These are phyloP conservation scores for Apodemia duryi DNA, from an alignment of 2,888 invertebrate species.

Conservation along the genomic window DNA sequence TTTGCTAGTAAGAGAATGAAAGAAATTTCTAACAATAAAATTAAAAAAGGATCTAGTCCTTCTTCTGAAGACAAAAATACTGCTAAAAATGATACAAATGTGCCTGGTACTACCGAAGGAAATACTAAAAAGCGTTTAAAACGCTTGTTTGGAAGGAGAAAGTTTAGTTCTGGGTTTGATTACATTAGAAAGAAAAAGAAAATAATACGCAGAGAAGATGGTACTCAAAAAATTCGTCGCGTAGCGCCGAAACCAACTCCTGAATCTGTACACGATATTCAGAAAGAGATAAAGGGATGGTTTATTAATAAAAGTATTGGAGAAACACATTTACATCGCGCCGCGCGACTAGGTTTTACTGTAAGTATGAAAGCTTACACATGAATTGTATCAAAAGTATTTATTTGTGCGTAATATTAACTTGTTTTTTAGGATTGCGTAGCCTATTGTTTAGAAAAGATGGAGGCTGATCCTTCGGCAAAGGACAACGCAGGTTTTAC, in stretches of 20 bases:
- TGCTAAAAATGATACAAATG: constrained; percentile 54
- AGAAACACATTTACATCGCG: constrained; percentile 94
- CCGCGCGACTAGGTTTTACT: constrained; percentile 92
- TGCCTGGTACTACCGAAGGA: constrained; percentile 48
- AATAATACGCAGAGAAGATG: constrained; percentile 78
- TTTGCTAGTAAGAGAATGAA: constrained; percentile 65
- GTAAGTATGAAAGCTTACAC: constrained; percentile 69
- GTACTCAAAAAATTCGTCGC: constrained; percentile 64
- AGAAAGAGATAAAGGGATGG: constrained; percentile 92
- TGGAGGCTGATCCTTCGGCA: constrained; percentile 89
- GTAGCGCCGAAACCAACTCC: constrained; percentile 77
- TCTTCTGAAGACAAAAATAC: constrained; percentile 64
- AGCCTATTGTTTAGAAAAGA: constrained; percentile 92
- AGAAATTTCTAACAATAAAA: constrained; percentile 51
- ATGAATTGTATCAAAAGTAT: background rate
- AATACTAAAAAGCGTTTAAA: constrained; percentile 79
- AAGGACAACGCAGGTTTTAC: constrained; percentile 96
- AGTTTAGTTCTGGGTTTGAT: constrained; percentile 92
- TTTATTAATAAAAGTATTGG: constrained; percentile 96
- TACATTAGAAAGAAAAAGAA: constrained; percentile 94
- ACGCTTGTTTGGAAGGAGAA: constrained; percentile 83
- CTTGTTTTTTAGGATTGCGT: constrained; percentile 86
- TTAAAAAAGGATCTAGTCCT: constrained; percentile 52
- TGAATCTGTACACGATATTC: constrained; percentile 87
- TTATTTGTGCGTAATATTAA: background rate